A percentile compares a stretch with the other conserved stretches of the same genome.
phyloP scores from a whole-genome alignment of 2,113 vertebrate genomes.

The Lutjanus erythropterus region DNA sequence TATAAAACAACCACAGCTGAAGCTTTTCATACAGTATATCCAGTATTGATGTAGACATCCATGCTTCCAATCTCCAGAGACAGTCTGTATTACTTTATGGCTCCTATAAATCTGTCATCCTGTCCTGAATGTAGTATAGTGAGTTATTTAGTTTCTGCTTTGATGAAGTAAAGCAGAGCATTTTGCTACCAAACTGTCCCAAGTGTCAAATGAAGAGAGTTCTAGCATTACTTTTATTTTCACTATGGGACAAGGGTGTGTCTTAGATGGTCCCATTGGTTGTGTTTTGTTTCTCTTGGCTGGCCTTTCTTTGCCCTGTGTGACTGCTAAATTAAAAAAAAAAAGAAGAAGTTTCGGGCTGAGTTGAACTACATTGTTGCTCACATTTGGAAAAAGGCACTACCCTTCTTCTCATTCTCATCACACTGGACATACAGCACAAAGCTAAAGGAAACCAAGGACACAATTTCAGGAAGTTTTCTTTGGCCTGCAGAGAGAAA shows the following conservation, averaged over 20 bases:
- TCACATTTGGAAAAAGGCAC: constrained; percentile 47
- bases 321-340: constrained; percentile 3
- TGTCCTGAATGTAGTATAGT: background rate
- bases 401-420: constrained; percentile 64
- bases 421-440: constrained; percentile 55
- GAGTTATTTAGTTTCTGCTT: constrained; percentile 1
- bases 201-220: constrained; percentile 31
- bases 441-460: constrained; percentile 71
- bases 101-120: constrained; percentile 4
- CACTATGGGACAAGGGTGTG: constrained; percentile 30
- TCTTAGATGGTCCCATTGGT: constrained; percentile 2
- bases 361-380: constrained; percentile 19
- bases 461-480: constrained; percentile 88
- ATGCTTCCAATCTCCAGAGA: background rate
- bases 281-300: constrained; percentile 49
- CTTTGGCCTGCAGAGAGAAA: constrained; percentile 74
- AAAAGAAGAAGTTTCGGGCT: background rate
- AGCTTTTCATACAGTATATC: constrained; percentile 5
- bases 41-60: background rate
- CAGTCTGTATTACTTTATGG: background rate
- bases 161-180: background rate
- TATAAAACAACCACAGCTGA: constrained; percentile 12
- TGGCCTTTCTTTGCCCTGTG: constrained; percentile 23
- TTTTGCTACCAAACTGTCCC: constrained; percentile 37
- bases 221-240: constrained; percentile 43